Evolutionary conservation across 2,797 vertebrate genomes (phyloP).

Genomic region (Synanceia verrucosa): DNA sequence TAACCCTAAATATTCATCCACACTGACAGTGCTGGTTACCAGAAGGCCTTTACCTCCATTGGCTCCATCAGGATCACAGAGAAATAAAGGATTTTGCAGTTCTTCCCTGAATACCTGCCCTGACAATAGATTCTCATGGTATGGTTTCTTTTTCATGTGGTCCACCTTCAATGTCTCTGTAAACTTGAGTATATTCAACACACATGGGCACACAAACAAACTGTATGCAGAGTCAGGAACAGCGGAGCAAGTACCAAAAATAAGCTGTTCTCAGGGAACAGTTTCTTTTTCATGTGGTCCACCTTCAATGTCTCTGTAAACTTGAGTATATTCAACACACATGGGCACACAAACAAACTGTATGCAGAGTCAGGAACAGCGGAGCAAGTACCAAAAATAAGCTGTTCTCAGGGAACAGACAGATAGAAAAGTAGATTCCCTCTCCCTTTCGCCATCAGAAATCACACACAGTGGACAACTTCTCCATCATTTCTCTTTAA

Average conservation of each 20-base stretch:
- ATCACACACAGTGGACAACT: background rate
- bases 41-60: background rate
- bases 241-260: no score
- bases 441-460: background rate
- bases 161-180: slow-evolving; percentile 6
- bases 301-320: slow-evolving; percentile 6
- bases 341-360: background rate
- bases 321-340: background rate
- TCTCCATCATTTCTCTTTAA: slow-evolving; percentile 37
- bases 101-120: slow-evolving; percentile 29
- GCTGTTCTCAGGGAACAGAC: slow-evolving; percentile 47
- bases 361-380: slow-evolving; percentile 11
- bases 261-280: slow-evolving; percentile 5
- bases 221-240: no score
- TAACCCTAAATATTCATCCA: background rate
- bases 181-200: background rate
- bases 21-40: background rate
- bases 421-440: slow-evolving; percentile 11
- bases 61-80: slow-evolving; percentile 34
- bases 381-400: slow-evolving; percentile 23
- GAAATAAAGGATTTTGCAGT: slow-evolving; percentile 47
- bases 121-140: slow-evolving; percentile 12
- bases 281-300: background rate
- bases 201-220: background rate
- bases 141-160: background rate